Evolutionary conservation across 2,888 invertebrate genomes (phyloP).

Genomic region (Papilio gigon): DNA sequence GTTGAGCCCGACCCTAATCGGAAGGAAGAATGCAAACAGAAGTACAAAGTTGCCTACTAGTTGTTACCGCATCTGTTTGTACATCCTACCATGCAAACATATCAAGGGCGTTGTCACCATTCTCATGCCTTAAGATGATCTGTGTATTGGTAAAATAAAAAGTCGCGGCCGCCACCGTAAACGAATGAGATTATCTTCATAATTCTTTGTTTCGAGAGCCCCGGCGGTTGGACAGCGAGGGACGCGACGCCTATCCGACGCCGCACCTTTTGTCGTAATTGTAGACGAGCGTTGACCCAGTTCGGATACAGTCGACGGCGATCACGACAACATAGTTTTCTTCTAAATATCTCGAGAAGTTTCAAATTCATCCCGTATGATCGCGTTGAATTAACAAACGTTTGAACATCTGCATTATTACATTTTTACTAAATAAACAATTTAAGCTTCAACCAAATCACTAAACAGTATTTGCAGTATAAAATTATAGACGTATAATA

Average conservation of each 20-base stretch:
- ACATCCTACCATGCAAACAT: constrained; percentile 80
- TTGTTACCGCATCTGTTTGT: too few species aligned
- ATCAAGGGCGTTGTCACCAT: constrained; percentile 76
- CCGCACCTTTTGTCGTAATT: constrained; percentile 78
- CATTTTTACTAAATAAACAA: not conserved
- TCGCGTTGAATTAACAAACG: not conserved
- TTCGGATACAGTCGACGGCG: constrained; percentile 71
- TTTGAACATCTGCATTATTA: not conserved
- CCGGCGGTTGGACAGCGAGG: constrained; percentile 72
- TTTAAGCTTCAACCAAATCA: not conserved
- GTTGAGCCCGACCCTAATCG: constrained; percentile 80
- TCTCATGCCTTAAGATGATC: constrained; percentile 77
- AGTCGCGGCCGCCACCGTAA: constrained; percentile 64
- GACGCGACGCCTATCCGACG: constrained; percentile 78
- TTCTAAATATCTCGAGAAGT: constrained; percentile 60
- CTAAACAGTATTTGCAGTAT: not conserved
- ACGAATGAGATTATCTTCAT: constrained; percentile 76
- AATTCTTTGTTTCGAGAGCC: constrained; percentile 75
- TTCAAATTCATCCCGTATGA: constrained; percentile 46
- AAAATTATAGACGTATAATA: not conserved
- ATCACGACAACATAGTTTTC: constrained; percentile 67
- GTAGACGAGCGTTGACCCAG: constrained; percentile 72
- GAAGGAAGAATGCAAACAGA: constrained; percentile 79
- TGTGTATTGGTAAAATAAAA: constrained; percentile 68
- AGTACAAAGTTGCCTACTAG: constrained; percentile 79